Evolutionary conservation across 2,888 invertebrate species (phyloP).

Genomic region (Epistrophella euchroma): DNA sequence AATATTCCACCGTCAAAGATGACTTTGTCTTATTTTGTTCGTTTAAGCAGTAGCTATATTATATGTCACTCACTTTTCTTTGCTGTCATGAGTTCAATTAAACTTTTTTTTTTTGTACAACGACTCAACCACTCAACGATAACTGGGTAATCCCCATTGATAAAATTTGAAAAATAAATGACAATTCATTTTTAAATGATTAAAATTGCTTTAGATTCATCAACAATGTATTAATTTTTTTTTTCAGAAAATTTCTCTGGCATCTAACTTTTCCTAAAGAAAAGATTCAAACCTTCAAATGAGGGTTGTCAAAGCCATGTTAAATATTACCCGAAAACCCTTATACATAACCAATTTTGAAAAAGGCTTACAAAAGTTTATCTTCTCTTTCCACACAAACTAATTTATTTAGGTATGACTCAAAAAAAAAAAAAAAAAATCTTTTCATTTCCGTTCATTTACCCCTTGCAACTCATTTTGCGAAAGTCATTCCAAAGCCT

Average conservation of each 20-base stretch:
- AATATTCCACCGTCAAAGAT: neutral
- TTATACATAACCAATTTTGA: conserved; percentile 17
- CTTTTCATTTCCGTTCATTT: conserved; percentile 37
- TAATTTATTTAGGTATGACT: conserved; percentile 21
- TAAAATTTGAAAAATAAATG: conserved; percentile 9
- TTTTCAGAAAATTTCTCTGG: neutral
- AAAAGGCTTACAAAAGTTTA: conserved; percentile 35
- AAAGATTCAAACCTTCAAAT: conserved; percentile 13
- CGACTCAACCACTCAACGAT: neutral
- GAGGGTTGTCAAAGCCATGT: conserved; percentile 26
- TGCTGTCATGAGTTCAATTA: conserved; percentile 1
- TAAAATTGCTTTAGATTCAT: conserved; percentile 6
- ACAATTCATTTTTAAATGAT: conserved; percentile 24
- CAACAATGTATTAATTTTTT: neutral
- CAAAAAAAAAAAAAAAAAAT: conserved; percentile 35
- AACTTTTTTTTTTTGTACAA: neutral
- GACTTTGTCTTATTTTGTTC: conserved; percentile 10
- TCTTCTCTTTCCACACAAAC: conserved; percentile 8
- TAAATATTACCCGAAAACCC: neutral
- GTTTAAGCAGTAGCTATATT: neutral
- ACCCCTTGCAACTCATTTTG: conserved; percentile 30
- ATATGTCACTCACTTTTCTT: neutral
- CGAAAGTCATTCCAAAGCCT: conserved; percentile 50
- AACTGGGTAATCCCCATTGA: neutral
- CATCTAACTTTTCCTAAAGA: neutral